Conservation (phyloP, 2,888 invertebrate species). For the Pseudococcus longispinus region DNA sequence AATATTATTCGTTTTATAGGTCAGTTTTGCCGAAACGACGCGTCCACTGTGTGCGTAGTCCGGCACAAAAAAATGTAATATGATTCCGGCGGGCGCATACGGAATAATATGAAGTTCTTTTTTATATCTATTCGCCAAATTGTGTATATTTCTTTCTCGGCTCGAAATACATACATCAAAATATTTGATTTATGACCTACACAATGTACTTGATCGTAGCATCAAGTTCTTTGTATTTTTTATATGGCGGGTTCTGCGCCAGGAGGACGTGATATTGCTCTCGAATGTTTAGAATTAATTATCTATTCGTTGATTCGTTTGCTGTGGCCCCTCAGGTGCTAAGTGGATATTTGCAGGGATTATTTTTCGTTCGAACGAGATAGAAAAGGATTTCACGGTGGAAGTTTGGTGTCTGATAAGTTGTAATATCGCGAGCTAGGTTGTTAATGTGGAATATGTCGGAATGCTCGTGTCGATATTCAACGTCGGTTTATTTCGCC, state of each 20-base stretch:
- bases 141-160: not conserved
- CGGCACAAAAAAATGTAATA: not conserved
- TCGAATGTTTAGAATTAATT: not conserved
- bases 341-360: not conserved
- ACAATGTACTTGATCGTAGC: not conserved
- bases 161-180: slow-evolving; percentile 9
- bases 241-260: not conserved
- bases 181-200: slow-evolving; percentile 7
- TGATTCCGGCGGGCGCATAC: not conserved
- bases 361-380: not conserved
- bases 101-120: not conserved
- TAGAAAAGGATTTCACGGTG: not conserved
- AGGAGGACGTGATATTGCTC: not conserved
- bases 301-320: not conserved
- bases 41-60: not conserved
- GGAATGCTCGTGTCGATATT: not conserved
- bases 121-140: not conserved
- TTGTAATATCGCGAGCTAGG: not conserved
- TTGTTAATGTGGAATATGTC: not conserved
- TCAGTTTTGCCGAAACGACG: not conserved
- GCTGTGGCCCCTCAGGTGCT: not conserved
- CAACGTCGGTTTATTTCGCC: not conserved
- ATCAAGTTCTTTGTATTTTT: not conserved
- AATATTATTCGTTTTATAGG: slow-evolving; percentile 28
- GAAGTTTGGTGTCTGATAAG: not conserved